phyloP scores from a whole-genome alignment of 1,140 invertebrate genomes.

The Panonychus citri region DNA sequence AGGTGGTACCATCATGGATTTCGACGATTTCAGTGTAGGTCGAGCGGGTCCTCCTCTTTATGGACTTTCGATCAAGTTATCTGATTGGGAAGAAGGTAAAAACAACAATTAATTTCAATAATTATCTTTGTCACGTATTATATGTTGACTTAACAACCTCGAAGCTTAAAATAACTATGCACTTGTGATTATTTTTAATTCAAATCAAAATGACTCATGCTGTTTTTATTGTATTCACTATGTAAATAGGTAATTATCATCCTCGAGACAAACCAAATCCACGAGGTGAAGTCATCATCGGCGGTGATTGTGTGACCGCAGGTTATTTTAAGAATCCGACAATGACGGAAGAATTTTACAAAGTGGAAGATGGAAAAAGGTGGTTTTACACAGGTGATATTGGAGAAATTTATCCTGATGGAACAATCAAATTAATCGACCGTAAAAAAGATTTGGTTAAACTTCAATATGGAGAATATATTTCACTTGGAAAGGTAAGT shows the following conservation, averaged over 20 bases:
- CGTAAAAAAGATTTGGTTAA: slow-evolving; percentile 97
- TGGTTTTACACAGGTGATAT: slow-evolving; percentile 94
- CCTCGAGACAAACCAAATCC: slow-evolving; percentile 70
- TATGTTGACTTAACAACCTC: background rate
- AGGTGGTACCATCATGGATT: slow-evolving; percentile 14
- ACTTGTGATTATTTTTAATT: slow-evolving; percentile 16
- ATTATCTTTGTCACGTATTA: background rate
- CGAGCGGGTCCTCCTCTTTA: slow-evolving; percentile 7
- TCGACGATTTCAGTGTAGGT: slow-evolving; percentile 9
- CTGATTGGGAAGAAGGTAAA: slow-evolving; percentile 34
- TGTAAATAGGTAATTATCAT: slow-evolving; percentile 35
- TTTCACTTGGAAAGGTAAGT: background rate
- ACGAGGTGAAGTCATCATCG: slow-evolving; percentile 72
- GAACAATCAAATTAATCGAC: slow-evolving; percentile 85
- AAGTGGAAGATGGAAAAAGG: slow-evolving; percentile 37
- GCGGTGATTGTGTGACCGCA: slow-evolving; percentile 58
- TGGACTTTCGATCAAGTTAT: slow-evolving; percentile 18
- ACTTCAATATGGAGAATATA: slow-evolving; percentile 81
- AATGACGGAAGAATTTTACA: slow-evolving; percentile 59
- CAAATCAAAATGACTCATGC: slow-evolving; percentile 59
- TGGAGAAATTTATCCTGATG: slow-evolving; percentile 71
- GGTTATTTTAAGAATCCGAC: slow-evolving; percentile 84
- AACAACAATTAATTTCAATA: background rate
- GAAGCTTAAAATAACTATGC: background rate
- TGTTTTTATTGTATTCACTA: background rate